Evolutionary conservation across 2,888 invertebrate species (phyloP).

Genomic region (Atethmia centrago): DNA sequence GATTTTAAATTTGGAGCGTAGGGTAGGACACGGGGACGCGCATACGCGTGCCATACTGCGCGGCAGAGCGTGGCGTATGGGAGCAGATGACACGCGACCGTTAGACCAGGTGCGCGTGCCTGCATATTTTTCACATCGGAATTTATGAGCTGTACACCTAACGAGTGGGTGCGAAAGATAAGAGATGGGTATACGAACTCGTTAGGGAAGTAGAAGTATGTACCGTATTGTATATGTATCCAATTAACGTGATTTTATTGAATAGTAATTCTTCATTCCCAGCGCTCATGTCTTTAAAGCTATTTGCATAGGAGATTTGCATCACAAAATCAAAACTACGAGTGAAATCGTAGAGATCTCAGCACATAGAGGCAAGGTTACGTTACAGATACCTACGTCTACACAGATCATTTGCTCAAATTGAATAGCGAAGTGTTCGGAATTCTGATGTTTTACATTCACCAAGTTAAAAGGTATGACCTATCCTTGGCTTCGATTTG

Average conservation of each 20-base stretch:
- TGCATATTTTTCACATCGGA: slow-evolving; percentile 62
- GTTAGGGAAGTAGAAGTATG: slow-evolving; percentile 13
- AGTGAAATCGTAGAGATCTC: slow-evolving; percentile 20
- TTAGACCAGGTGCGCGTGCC: slow-evolving; percentile 87
- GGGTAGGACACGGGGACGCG: slow-evolving; percentile 72
- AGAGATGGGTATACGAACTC: slow-evolving; percentile 35
- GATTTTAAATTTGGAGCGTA: slow-evolving; percentile 65
- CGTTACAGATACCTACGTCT: slow-evolving; percentile 18
- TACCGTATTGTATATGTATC: slow-evolving; percentile 8
- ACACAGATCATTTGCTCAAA: slow-evolving; percentile 58
- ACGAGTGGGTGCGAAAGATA: slow-evolving; percentile 56
- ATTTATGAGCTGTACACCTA: slow-evolving; percentile 56
- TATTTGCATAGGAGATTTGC: slow-evolving; percentile 24
- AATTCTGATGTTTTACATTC: slow-evolving; percentile 62
- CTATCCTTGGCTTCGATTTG: slow-evolving; percentile 64
- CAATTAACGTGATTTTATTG: slow-evolving; percentile 6
- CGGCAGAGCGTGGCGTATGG: slow-evolving; percentile 85
- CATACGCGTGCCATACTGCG: slow-evolving; percentile 83
- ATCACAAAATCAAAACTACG: slow-evolving; percentile 22
- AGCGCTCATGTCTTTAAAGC: not conserved
- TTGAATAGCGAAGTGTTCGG: slow-evolving; percentile 41
- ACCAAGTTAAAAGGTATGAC: slow-evolving; percentile 56
- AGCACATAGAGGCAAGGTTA: slow-evolving; percentile 16
- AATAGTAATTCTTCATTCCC: not conserved
- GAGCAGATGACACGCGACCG: slow-evolving; percentile 90